Evolutionary conservation across 2,113 vertebrate genomes (phyloP).

Genomic region (Vicugna pacos): DNA sequence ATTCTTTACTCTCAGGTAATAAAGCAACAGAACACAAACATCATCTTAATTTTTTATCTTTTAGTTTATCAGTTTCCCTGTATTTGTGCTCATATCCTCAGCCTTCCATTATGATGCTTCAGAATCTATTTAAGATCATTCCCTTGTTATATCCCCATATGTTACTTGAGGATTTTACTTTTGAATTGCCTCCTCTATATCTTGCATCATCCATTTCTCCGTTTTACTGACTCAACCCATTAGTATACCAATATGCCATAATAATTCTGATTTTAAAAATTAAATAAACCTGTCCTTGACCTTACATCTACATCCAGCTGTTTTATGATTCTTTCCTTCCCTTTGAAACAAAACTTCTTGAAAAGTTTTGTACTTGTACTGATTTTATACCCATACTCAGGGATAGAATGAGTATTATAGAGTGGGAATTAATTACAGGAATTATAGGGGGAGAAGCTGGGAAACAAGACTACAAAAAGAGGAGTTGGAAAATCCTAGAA

Average conservation of each 20-base stretch:
- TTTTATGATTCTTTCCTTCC: not conserved
- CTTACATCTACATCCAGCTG: not conserved
- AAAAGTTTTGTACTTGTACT: not conserved
- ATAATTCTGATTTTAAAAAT: conserved; percentile 18
- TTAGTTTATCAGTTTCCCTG: not conserved
- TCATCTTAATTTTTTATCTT: not conserved
- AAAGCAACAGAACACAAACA: not conserved
- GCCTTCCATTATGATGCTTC: not conserved
- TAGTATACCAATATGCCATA: not conserved
- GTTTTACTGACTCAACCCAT: not conserved
- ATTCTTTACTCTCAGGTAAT: not conserved
- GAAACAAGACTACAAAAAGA: not conserved
- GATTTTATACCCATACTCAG: not conserved
- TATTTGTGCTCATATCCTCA: not conserved
- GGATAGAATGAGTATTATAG: not conserved
- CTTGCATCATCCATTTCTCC: not conserved
- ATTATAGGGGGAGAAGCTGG: not conserved
- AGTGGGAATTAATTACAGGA: not conserved
- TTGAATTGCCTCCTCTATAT: not conserved
- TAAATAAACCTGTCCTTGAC: not conserved
- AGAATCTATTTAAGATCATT: not conserved
- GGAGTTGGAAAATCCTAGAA: not conserved
- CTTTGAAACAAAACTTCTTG: not conserved
- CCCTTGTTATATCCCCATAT: not conserved
- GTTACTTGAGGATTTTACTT: not conserved